These are phyloP conservation scores for Penelope pileata DNA, from an alignment of 2,113 vertebrate species.

Conservation along the genomic window DNA sequence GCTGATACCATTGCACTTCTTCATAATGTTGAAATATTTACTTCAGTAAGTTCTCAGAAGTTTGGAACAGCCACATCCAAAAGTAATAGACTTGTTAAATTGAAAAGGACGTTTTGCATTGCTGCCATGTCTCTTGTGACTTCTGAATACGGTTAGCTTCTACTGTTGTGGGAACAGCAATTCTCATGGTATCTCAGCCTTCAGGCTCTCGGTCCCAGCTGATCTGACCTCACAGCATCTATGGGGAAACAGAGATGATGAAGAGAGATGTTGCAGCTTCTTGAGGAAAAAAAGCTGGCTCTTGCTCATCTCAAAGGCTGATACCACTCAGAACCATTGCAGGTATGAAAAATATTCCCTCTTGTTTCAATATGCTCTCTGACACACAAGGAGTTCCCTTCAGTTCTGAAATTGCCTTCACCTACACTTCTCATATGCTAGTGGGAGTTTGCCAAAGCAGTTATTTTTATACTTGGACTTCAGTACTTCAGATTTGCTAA, in stretches of 20 bases:
- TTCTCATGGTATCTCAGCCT: background rate
- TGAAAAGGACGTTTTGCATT: background rate
- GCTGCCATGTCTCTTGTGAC: conserved; percentile 27
- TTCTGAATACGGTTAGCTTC: background rate
- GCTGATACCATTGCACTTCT: background rate
- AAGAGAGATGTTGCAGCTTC: conserved; percentile 1
- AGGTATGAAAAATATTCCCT: background rate
- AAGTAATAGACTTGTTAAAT: conserved; percentile 27
- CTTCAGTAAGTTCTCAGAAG: conserved; percentile 4
- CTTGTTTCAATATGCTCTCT: background rate
- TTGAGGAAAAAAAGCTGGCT: background rate
- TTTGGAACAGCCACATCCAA: background rate
- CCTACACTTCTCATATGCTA: background rate
- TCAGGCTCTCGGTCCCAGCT: conserved; percentile 7
- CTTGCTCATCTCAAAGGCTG: background rate
- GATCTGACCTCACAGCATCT: background rate
- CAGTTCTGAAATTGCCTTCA: background rate
- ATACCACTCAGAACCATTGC: background rate
- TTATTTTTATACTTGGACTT: background rate
- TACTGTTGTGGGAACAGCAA: background rate
- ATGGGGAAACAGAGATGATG: background rate
- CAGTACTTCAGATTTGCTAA: background rate
- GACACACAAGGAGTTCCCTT: background rate
- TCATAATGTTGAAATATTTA: background rate
- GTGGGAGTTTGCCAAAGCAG: background rate